Evolutionary conservation across 2,888 invertebrate genomes (phyloP), one percentile per base, ranked within the genome.

Genomic region (Odontocerum albicorne): DNA sequence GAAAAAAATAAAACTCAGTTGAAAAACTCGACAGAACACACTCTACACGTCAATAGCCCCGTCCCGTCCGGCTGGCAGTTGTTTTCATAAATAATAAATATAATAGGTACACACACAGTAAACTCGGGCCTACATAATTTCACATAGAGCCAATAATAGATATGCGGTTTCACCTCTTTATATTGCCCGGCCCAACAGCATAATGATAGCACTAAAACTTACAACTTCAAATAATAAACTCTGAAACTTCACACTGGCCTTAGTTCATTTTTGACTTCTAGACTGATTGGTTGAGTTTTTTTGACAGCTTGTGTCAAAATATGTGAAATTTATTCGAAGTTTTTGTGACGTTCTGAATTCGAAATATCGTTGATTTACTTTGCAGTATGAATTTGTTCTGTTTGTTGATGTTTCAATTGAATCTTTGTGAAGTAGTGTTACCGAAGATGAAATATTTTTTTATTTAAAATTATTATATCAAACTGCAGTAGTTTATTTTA

Each of bases 101-200:
- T 55, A 55, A 49, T 55, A 43, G 54, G 52, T 55, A 51, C 51
- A n/a, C n/a, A n/a, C n/a, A 51, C 47, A 43, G 56, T 60, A 60
- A 60, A 60, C 50, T 60, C 39, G 56, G 53, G 52, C 57, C 56
- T 54, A 60, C 59, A 60, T 60, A 54, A 60, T 60, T 60, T 60
- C 59, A 60, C 59, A 57, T 56, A 57, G 53, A 60, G 49, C 59
- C 56, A 49, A 60, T 60, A 60, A 60, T 60, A 60, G 59, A 60
- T 27, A 27, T 60, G 59, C 59, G 59, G 59, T 60, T 60, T 60
- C 59, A 60, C 59, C 56, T 60, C 59, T 60, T 60, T 60, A 60
- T 60, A 60, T 54, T 54, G 59, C 59, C 59, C 46, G 44, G 54
- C 49, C 54, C 50, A 56, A 52, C 49, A 49, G 40, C 46, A 60